Percentiles rank a stretch among this genome's conserved stretches.
phyloP scores from a whole-genome alignment of 2,888 invertebrate species.

The Tachina fera region DNA sequence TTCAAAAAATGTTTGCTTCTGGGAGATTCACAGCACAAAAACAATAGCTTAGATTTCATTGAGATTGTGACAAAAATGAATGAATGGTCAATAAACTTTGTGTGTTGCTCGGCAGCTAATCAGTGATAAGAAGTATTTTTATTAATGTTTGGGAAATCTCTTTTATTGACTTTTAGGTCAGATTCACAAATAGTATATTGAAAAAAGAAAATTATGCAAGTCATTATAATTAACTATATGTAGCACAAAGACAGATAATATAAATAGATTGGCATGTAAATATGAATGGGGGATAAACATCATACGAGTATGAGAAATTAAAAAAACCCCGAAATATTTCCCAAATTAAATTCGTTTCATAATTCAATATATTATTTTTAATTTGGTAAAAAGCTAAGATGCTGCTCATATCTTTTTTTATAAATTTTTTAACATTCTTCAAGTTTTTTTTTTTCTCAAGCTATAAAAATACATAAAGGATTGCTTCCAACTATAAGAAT shows the following conservation, averaged over 20 bases:
- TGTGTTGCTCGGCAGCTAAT: constrained; percentile 28
- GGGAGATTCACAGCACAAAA: not conserved
- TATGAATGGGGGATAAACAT: no score
- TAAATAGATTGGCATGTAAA: no score
- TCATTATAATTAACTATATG: no score
- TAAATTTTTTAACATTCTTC: constrained; percentile 22
- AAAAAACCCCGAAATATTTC: no score
- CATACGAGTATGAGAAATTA: no score
- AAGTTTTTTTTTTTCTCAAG: no score
- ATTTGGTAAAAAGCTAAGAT: not conserved
- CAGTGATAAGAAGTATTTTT: not conserved
- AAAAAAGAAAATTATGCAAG: no score
- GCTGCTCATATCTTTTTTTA: no score
- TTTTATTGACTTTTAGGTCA: not conserved
- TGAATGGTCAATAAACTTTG: constrained; percentile 40
- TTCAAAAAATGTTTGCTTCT: not conserved
- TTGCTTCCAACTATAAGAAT: constrained; percentile 15
- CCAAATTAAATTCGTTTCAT: no score
- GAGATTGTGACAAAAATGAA: constrained; percentile 24
- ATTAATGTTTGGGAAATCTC: not conserved
- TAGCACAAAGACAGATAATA: no score
- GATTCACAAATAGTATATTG: no score
- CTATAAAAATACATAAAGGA: constrained; percentile 29
- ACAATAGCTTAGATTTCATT: constrained; percentile 25
- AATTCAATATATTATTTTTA: no score